A percentile compares a stretch with the other conserved stretches of the same genome.
phyloP scores from a whole-genome alignment of 2,113 vertebrate species.

The Periophthalmus modestus region DNA sequence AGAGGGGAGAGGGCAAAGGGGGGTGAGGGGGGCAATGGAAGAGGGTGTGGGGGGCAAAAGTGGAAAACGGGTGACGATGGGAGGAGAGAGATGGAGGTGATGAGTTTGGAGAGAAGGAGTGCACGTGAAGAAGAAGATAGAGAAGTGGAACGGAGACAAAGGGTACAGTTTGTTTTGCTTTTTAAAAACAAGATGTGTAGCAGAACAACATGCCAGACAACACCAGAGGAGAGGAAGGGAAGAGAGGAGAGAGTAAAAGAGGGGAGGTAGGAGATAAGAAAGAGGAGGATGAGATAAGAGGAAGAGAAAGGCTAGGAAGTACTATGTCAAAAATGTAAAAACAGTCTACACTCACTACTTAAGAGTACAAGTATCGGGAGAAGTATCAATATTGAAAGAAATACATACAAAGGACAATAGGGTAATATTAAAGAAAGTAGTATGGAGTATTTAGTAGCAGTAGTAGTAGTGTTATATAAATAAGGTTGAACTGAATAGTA shows the following conservation, averaged over 20 bases:
- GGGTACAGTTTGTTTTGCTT: conserved; percentile 50
- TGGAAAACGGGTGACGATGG: conserved; percentile 17
- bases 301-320: neutral
- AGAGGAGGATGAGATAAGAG: neutral
- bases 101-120: conserved; percentile 27
- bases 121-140: neutral
- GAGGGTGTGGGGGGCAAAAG: neutral
- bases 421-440: no score
- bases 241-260: neutral
- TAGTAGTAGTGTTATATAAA: no score
- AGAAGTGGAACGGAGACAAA: conserved; percentile 33
- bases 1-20: conserved; percentile 35
- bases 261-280: neutral
- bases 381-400: no score
- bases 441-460: no score
- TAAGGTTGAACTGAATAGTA: no score
- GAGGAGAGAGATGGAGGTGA: conserved; percentile 15
- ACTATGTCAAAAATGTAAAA: no score
- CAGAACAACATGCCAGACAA: conserved; percentile 57
- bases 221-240: conserved; percentile 19
- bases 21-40: conserved; percentile 12
- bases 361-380: no score
- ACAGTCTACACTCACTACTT: no score
- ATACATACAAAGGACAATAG: no score
- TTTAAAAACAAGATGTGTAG: conserved; percentile 65